Evolutionary conservation across 2,888 invertebrate genomes (phyloP), one percentile per base, ranked within the genome.

Genomic region (Linnaemya tessellans): DNA sequence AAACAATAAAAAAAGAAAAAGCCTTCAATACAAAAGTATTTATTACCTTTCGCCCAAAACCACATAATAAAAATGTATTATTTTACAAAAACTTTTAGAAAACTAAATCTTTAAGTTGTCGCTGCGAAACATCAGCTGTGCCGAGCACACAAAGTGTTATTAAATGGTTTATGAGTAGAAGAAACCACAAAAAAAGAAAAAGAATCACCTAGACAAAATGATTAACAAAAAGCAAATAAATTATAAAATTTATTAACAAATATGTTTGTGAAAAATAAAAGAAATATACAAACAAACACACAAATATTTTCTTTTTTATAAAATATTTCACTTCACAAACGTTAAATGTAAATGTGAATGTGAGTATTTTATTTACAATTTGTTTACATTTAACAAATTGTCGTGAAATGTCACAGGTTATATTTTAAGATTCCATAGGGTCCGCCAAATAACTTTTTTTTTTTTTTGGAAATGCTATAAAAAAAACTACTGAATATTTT

Each of bases 1-100:
- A n/a, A 22, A 22, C 49, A 25, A 43, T 54, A 18, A 64, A 43
- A 46, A 7, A 49, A 20, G n/a, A 60, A 20, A 15, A 60, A 46
- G 35, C 20, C 35, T 71, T 56, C n/a, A 20, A 68, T 9, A 15
- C 51, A 22, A 25, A 51, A 43, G 15, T 70, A 73, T 58, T 67
- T 62, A 8, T 60, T 70, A 46, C 60, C 60, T 68, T 67, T 80
- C 30, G 41, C 43, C 22, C 49, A 56, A 80, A 74, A 73, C 56
- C 73, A 38, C 73, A 80, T 13, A 13, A 73, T 15, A 35, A n/a
- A 60, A 51, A 25, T 5, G 9, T 60, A 51, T 49, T 68, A 35
- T n/a, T 46, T 35, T 60, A 30, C n/a, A n/a, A n/a, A n/a, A 20
- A 15, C 13, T 35, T 64, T 22, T 15, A 73, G 20, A 73, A 41